phyloP scores from a whole-genome alignment of 1,140 invertebrate genomes.

The Sesamia nonagrioides region DNA sequence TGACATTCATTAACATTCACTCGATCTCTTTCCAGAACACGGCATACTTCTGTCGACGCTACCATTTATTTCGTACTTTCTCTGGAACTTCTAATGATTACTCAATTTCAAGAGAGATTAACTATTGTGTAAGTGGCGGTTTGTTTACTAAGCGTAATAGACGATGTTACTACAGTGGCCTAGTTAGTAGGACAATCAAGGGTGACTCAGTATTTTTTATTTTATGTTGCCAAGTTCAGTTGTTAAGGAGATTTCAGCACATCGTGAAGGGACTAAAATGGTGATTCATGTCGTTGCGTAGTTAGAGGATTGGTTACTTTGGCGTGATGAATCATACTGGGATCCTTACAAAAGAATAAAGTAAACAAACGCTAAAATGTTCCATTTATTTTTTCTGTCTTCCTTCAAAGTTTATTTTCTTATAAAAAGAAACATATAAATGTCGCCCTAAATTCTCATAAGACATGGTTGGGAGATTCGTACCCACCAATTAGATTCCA shows the following conservation, averaged over 20 bases:
- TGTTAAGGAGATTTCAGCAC: too few relatives aligned
- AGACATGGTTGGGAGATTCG: background rate
- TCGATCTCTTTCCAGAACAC: conserved; percentile 59
- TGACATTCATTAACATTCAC: conserved; percentile 67
- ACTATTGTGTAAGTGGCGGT: conserved; percentile 60
- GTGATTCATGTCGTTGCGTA: conserved; percentile 10
- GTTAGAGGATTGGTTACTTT: conserved; percentile 17
- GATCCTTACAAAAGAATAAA: background rate
- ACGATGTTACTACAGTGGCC: background rate
- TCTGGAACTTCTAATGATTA: conserved; percentile 66
- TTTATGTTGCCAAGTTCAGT: background rate
- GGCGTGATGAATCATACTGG: conserved; percentile 10
- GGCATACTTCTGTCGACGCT: conserved; percentile 66
- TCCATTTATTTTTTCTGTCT: background rate
- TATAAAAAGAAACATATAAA: too few relatives aligned
- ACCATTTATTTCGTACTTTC: conserved; percentile 61
- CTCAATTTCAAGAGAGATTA: conserved; percentile 69
- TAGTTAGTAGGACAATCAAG: background rate
- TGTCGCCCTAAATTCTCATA: background rate
- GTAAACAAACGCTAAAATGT: background rate
- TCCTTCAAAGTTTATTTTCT: background rate
- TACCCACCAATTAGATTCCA: conserved; percentile 2
- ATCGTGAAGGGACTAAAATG: too few relatives aligned
- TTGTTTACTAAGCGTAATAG: conserved; percentile 33
- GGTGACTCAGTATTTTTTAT: conserved; percentile 27